These are phyloP conservation scores for Drosophila elegans DNA, from an alignment of 1,140 invertebrate genomes.

Conservation along the genomic window DNA sequence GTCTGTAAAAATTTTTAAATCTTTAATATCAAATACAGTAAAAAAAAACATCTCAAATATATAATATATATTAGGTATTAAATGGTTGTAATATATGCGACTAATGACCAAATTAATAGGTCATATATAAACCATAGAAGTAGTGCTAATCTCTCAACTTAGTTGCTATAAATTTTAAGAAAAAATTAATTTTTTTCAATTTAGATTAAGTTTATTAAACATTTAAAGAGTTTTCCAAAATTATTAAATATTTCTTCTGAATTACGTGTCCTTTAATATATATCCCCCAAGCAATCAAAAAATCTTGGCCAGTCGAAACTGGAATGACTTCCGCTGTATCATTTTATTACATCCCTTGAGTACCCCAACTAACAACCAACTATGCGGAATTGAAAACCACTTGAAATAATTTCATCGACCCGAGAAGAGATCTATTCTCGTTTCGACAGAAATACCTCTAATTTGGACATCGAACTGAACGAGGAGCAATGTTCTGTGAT, in stretches of 20 bases:
- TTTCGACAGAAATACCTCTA: slow-evolving; percentile 18
- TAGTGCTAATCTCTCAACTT: too few species aligned
- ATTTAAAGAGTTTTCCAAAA: too few species aligned
- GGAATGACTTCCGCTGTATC: slow-evolving; percentile 12
- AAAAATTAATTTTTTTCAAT: too few species aligned
- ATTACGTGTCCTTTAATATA: not conserved
- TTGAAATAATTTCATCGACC: slow-evolving; percentile 49
- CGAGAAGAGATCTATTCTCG: slow-evolving; percentile 54
- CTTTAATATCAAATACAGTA: too few species aligned
- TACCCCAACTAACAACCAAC: slow-evolving; percentile 21
- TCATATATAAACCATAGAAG: too few species aligned
- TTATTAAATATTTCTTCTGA: too few species aligned
- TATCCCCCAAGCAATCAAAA: not conserved
- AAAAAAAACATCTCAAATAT: too few species aligned
- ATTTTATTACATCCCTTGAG: slow-evolving; percentile 13
- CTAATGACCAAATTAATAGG: too few species aligned
- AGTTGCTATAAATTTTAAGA: too few species aligned
- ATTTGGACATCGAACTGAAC: slow-evolving; percentile 19
- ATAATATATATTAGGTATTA: too few species aligned
- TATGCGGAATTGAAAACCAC: slow-evolving; percentile 68
- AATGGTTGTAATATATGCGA: too few species aligned
- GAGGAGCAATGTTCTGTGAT: slow-evolving; percentile 1
- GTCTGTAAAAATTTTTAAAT: not conserved
- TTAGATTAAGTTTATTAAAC: too few species aligned
- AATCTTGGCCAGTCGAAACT: not conserved